phyloP scores from a whole-genome alignment of 2,888 invertebrate species.

The Loripinus fragilis region DNA sequence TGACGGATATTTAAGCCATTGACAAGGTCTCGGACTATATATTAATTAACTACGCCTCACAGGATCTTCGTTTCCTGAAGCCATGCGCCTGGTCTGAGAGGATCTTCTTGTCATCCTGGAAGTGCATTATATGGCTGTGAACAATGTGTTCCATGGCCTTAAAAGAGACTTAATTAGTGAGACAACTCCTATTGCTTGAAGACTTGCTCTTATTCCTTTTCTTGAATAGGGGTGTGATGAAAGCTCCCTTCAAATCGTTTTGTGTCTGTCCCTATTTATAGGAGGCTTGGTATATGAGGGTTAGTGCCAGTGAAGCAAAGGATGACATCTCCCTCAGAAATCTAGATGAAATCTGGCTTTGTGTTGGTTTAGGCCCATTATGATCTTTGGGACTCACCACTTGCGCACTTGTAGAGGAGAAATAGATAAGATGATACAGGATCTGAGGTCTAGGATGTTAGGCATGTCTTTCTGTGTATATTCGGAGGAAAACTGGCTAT shows the following conservation, averaged over 20 bases:
- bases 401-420: neutral
- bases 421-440: neutral
- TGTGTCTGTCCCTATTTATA: neutral
- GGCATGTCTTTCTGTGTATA: neutral
- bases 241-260: neutral
- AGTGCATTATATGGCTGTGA: conserved; percentile 17
- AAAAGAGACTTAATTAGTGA: neutral
- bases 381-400: neutral
- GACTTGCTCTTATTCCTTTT: neutral
- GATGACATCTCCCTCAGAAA: conserved; percentile 18
- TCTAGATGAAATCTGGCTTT: conserved; percentile 11
- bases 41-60: neutral
- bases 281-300: conserved; percentile 1
- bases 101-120: neutral
- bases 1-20: neutral
- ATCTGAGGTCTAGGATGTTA: neutral
- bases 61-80: conserved; percentile 14
- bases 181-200: neutral
- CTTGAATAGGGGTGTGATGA: conserved; percentile 4
- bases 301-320: neutral
- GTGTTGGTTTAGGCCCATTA: neutral
- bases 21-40: neutral
- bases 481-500: neutral
- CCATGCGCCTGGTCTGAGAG: conserved; percentile 5
- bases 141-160: conserved; percentile 14